Evolutionary conservation across 2,113 vertebrate genomes (phyloP).

Genomic region (Crocuta crocuta): DNA sequence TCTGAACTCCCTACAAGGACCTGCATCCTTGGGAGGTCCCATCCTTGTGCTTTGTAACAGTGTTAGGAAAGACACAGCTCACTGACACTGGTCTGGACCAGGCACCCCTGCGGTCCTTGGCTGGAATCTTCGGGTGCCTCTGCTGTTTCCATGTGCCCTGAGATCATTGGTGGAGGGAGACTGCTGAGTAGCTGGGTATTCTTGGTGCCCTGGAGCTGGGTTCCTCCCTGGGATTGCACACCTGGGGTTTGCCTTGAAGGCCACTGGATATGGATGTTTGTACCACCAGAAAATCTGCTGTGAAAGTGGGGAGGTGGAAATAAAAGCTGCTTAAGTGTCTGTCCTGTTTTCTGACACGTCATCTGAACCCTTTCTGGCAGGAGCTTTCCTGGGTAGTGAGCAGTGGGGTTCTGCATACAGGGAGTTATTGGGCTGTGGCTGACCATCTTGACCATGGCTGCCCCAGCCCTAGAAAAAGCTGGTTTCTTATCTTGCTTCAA

Average conservation of each 20-base stretch:
- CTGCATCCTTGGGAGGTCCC: not conserved
- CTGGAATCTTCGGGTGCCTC: not conserved
- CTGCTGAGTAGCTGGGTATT: not conserved
- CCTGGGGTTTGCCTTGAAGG: not conserved
- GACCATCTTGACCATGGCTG: not conserved
- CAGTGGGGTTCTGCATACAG: not conserved
- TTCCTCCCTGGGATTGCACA: not conserved
- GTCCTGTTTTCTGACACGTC: conserved; percentile 16
- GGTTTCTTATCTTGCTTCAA: conserved; percentile 14
- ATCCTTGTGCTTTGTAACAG: not conserved
- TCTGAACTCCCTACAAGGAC: not conserved
- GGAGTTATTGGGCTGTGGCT: not conserved
- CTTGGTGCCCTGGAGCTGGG: not conserved
- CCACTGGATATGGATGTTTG: conserved; percentile 68
- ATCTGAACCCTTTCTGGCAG: not conserved
- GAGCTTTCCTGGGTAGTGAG: not conserved
- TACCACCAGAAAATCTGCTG: not conserved
- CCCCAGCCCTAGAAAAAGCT: not conserved
- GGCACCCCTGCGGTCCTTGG: not conserved
- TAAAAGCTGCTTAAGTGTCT: not conserved
- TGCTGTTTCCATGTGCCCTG: not conserved
- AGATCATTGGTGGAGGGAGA: not conserved
- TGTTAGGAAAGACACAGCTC: not conserved
- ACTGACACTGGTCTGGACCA: not conserved
- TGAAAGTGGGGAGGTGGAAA: not conserved